These are phyloP conservation scores for Seira musarum DNA, from an alignment of 2,888 invertebrate species.

Conservation along the genomic window DNA sequence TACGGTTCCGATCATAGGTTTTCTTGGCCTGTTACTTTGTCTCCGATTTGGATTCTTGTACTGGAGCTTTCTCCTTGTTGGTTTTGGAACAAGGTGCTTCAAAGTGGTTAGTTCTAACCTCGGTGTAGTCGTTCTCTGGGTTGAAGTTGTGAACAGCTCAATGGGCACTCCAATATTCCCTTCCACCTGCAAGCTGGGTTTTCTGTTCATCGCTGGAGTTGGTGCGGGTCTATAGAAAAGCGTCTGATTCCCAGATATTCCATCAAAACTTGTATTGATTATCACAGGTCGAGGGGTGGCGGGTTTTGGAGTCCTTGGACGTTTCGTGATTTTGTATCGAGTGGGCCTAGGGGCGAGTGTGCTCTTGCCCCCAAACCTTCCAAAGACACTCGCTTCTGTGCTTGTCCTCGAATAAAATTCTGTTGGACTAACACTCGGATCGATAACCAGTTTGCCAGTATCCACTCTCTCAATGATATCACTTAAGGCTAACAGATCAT, in stretches of 20 bases:
- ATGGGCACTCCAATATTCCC: slow-evolving; percentile 38
- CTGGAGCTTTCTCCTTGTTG: slow-evolving; percentile 23
- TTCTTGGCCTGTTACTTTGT: background rate
- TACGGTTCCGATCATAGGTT: background rate
- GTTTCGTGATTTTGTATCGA: slow-evolving; percentile 33
- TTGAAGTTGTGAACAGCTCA: slow-evolving; percentile 26
- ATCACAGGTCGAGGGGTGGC: slow-evolving; percentile 1
- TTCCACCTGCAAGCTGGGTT: background rate
- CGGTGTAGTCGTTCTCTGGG: slow-evolving; percentile 28
- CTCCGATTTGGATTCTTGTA: slow-evolving; percentile 25
- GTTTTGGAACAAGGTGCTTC: slow-evolving; percentile 17
- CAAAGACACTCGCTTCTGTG: background rate
- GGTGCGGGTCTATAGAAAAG: slow-evolving; percentile 5
- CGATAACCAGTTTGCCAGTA: slow-evolving; percentile 16
- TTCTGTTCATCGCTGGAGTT: background rate
- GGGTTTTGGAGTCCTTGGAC: slow-evolving; percentile 23
- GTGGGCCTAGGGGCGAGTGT: slow-evolving; percentile 27
- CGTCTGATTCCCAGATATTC: slow-evolving; percentile 11
- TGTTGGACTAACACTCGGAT: slow-evolving; percentile 26
- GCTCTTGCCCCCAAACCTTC: background rate
- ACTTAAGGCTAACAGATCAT: background rate
- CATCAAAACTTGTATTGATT: slow-evolving; percentile 23
- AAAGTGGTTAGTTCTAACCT: slow-evolving; percentile 15
- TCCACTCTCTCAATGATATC: slow-evolving; percentile 5
- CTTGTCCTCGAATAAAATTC: background rate